phyloP scores from a whole-genome alignment of 2,797 vertebrate species.

The Hydrolagus colliei region DNA sequence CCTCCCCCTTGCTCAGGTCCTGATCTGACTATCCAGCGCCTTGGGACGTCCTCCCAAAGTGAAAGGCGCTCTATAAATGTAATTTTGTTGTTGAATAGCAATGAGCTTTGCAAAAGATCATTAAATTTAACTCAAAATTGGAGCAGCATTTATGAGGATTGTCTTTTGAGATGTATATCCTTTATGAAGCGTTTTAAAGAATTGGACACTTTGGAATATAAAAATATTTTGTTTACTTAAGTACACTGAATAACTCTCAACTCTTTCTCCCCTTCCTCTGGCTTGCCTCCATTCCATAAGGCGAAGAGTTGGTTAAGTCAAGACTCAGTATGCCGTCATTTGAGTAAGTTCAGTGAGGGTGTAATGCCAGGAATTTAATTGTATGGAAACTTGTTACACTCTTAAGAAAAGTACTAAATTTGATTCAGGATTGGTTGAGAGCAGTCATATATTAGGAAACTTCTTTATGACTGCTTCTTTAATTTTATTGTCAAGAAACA shows the following conservation, averaged over 20 bases:
- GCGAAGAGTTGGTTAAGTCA: slow-evolving; percentile 79
- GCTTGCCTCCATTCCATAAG: slow-evolving; percentile 52
- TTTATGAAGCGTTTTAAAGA: not conserved
- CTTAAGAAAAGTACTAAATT: not conserved
- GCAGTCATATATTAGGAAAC: not conserved
- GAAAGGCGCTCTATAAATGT: no score
- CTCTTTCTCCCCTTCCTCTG: slow-evolving; percentile 34
- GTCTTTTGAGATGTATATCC: not conserved
- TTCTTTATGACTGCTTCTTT: not conserved
- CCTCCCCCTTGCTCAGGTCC: no score
- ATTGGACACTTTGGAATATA: not conserved
- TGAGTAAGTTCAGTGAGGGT: slow-evolving; percentile 70
- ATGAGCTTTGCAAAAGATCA: not conserved
- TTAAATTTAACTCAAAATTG: not conserved
- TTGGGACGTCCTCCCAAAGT: no score
- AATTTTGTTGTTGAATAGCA: not conserved
- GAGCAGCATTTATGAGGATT: not conserved
- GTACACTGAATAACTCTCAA: not conserved
- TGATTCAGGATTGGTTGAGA: not conserved
- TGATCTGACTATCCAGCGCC: no score
- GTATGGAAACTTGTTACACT: not conserved
- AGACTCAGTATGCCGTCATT: slow-evolving; percentile 60
- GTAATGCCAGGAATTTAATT: not conserved
- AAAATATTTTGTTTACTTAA: not conserved
- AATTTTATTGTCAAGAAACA: not conserved